These are phyloP conservation scores for Selenia dentaria DNA, from an alignment of 2,888 invertebrate species.

Conservation along the genomic window DNA sequence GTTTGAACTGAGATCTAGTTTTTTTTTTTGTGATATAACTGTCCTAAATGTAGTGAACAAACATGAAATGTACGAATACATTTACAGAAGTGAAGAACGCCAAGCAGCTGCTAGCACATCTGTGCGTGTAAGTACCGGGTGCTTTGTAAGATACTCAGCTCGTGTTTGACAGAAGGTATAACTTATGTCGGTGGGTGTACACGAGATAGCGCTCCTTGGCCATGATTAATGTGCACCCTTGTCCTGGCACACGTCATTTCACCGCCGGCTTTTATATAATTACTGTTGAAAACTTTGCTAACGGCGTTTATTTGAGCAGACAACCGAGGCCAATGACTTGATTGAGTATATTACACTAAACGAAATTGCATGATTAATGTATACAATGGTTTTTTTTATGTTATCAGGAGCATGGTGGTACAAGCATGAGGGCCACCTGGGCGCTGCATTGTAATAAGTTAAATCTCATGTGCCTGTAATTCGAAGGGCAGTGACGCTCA, in stretches of 20 bases:
- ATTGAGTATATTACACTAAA: background rate
- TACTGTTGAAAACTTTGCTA: conserved; percentile 58
- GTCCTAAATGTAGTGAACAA: too few species aligned
- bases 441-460: too few species aligned
- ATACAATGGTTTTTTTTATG: too few species aligned
- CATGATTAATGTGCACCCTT: conserved; percentile 75
- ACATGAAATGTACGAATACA: too few species aligned
- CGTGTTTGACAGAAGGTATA: conserved; percentile 46
- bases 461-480: too few species aligned
- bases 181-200: conserved; percentile 43
- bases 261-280: conserved; percentile 64
- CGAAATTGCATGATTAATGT: too few species aligned
- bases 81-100: background rate
- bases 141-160: conserved; percentile 28
- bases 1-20: too few species aligned
- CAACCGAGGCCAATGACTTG: conserved; percentile 31
- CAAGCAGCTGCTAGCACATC: background rate
- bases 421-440: too few species aligned
- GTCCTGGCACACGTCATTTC: conserved; percentile 64
- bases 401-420: too few species aligned
- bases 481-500: too few species aligned
- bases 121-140: conserved; percentile 12
- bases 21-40: too few species aligned
- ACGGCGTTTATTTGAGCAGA: conserved; percentile 37
- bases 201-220: conserved; percentile 62